phyloP scores from a whole-genome alignment of 2,888 invertebrate genomes.

The Bombyx huttoni region DNA sequence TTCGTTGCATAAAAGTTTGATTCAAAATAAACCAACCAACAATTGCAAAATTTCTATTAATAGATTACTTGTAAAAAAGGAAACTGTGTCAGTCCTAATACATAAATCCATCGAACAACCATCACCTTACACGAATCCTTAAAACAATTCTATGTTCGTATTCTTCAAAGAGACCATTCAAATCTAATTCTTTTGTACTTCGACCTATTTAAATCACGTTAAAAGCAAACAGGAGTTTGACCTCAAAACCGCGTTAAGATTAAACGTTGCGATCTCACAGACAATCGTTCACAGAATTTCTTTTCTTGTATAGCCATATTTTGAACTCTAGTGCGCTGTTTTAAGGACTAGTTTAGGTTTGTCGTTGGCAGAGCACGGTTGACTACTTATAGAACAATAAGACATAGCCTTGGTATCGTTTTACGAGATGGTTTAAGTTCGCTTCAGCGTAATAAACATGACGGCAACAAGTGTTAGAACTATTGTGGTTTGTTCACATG shows the following conservation, averaged over 20 bases:
- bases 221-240: constrained; percentile 40
- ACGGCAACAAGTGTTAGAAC: constrained; percentile 47
- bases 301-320: constrained; percentile 1
- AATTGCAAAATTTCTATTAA: neutral
- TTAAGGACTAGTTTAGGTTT: constrained; percentile 9
- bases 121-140: neutral
- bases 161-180: constrained; percentile 20
- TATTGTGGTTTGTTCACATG: constrained; percentile 30
- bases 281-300: constrained; percentile 16
- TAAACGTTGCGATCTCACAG: constrained; percentile 23
- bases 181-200: constrained; percentile 41
- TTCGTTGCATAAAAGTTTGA: neutral
- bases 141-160: constrained; percentile 9
- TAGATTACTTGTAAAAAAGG: constrained; percentile 1
- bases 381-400: constrained; percentile 43
- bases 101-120: constrained; percentile 1
- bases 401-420: constrained; percentile 52
- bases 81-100: neutral
- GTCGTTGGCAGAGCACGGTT: constrained; percentile 10
- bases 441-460: constrained; percentile 42
- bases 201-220: constrained; percentile 47
- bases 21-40: neutral
- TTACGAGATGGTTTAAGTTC: constrained; percentile 44
- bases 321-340: constrained; percentile 6
- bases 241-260: constrained; percentile 48